phyloP scores from a whole-genome alignment of 2,113 vertebrate species.

The Rostratula benghalensis region DNA sequence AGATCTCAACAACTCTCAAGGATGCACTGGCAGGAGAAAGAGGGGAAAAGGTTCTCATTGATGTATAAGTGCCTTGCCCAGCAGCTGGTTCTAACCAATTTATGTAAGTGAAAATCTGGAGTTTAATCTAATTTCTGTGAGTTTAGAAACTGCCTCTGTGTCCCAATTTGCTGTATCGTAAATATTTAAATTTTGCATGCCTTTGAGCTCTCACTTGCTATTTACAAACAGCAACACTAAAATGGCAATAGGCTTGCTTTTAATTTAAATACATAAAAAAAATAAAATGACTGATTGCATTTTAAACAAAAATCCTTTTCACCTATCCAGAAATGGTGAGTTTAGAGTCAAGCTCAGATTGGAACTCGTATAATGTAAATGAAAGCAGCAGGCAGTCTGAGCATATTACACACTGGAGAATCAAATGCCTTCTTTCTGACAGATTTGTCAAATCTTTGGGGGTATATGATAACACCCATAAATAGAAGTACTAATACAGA shows the following conservation, averaged over 20 bases:
- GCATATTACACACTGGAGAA: not conserved
- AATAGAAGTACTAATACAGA: not conserved
- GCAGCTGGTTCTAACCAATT: not conserved
- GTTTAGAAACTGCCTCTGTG: not conserved
- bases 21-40: not conserved
- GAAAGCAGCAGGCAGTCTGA: not conserved
- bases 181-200: not conserved
- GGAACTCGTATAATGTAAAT: not conserved
- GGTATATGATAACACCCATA: not conserved
- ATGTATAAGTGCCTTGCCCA: not conserved
- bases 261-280: not conserved
- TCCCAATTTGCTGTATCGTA: not conserved
- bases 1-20: not conserved
- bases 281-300: not conserved
- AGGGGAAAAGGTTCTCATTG: not conserved
- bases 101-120: not conserved
- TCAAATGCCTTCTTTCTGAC: not conserved
- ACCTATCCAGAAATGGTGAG: not conserved
- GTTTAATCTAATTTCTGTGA: not conserved
- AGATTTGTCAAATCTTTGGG: not conserved
- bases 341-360: not conserved
- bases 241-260: not conserved
- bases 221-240: not conserved
- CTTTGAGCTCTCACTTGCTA: not conserved
- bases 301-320: not conserved